Base-by-base conservation (phyloP, 2,888 invertebrate genomes). In the Sarcophaga variegata region DNA sequence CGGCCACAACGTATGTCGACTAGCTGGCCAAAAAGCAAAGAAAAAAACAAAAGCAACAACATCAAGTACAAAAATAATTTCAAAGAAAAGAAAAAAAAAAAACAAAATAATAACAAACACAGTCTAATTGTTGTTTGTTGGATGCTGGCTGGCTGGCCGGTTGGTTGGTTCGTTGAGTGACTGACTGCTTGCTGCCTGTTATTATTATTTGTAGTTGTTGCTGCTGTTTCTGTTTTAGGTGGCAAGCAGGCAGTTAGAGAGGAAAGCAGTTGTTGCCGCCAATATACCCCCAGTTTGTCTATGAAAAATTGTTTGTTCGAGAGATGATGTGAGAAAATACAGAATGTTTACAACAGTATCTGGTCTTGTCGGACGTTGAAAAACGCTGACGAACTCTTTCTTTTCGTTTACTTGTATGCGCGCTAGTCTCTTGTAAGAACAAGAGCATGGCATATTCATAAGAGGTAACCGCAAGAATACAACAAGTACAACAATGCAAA, bases 1-100 rank as follows among this genome's bases (percentile, higher is more conserved):
- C 83, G 87, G 77, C 79, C 86, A 85, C 88, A 87, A 88, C 83
- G 70, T 70, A 70, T 62, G 78, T 62, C 74, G 74, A 62, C 83
- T 74, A 67, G 70, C 81, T 84, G 84, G 84, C 84, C 67, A 82
- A 87, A 84, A 81, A 47, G 45, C 54, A 74, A 80, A 80, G 64
- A 27, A 11, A 60, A 47, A 49, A 45, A 45, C 59, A 47, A 47
- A 47, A 25, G 49, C 22, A 71, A 45, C 45, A 62, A 77, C 37
- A 64, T 37, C 37, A 37, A 37, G 37, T 37, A 37, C 37, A 27
- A 11, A 37, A 37, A 37, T 37, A 37, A 37, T 37, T 37, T 37
- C 1, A 37, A 37, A 37, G 37, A 10, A 37, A 37, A 37, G 37
- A 54, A 5, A 25, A 47, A 67, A 47, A 67, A 25, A 37, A 27